Evolutionary conservation across 2,797 vertebrate species (phyloP), one percentile per base, ranked within the genome.

Genomic region (Poeciliopsis infans): DNA sequence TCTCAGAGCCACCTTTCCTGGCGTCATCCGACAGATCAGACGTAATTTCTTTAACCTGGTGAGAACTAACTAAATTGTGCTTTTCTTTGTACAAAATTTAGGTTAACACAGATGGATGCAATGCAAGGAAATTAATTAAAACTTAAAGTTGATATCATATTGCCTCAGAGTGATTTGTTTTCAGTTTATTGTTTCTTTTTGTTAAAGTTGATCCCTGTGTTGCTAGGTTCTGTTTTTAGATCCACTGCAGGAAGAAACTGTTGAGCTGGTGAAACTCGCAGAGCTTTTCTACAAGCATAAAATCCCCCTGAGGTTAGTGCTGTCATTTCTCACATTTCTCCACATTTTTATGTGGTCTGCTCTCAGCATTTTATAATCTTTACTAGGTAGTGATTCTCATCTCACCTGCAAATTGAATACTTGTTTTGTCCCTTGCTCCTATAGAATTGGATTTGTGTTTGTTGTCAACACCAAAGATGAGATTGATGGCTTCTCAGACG

Each of bases 41-140:
- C 96, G 97, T 16, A 99, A 99, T 94, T 96, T 99, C 89, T 98
- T 97, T 87, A 98, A 97, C 91, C 86, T 99, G 97, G 98, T 99
- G 16, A 66, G 7, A 51, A 61, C 25, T 7, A n/a, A n/a, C 12
- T 70, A 10, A 70, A 45, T 16, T 28, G 23, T n/a, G 23, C 45
- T 45, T 15, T 43, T 70, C 23, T 70, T 70, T n/a, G 12, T 70
- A 28, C 25, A 31, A 70, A 15, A 45, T 28, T 15, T n/a, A 13
- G n/a, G 20, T 43, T 43, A 2, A 5, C 64, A 39, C 18, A 36
- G 33, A 36, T 36, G 2, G 20, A 41, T 5, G 4, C 36, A 68
- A 68, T 41, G 36, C 64, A 68, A 41, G 20, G 4, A 68, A 41
- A 68, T 39, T 13, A 25, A 41, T 41, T 11, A 25, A 25, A 68